Conservation (phyloP, 2,797 vertebrate genomes). For the Enteromius afrohamiltoni region DNA sequence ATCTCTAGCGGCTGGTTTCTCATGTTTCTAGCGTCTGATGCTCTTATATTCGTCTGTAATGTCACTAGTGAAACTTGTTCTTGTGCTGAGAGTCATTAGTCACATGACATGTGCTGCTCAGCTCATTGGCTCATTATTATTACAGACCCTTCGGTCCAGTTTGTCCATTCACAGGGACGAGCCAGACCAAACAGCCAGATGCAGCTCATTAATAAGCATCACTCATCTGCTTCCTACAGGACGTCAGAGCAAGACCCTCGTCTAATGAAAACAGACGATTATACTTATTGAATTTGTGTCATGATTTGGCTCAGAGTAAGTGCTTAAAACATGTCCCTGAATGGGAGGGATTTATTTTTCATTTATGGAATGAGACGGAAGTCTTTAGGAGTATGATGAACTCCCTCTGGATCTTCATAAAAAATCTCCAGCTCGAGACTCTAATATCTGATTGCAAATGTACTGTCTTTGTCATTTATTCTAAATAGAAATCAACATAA, state of each 20-base stretch:
- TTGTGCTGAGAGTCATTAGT: background rate
- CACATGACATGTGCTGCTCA: background rate
- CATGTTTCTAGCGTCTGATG: too few relatives aligned
- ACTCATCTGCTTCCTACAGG: conserved; percentile 32
- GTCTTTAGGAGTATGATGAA: background rate
- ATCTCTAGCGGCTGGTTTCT: too few relatives aligned
- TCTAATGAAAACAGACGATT: conserved; percentile 39
- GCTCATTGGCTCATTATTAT: background rate
- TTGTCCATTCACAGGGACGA: background rate
- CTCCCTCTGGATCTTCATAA: background rate
- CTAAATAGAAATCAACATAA: background rate
- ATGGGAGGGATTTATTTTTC: background rate
- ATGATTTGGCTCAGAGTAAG: conserved; percentile 19
- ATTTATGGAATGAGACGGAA: background rate
- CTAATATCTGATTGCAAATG: background rate
- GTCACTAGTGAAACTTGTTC: too few relatives aligned
- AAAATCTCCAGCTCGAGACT: background rate
- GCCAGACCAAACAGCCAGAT: conserved; percentile 31
- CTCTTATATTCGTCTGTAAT: too few relatives aligned
- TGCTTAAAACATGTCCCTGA: background rate
- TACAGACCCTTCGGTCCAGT: background rate
- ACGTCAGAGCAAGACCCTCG: background rate
- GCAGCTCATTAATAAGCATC: conserved; percentile 43
- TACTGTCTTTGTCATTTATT: background rate
- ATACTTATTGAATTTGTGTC: conserved; percentile 45